Evolutionary conservation across 2,888 invertebrate genomes (phyloP).

Genomic region (Drosophila mulleri): DNA sequence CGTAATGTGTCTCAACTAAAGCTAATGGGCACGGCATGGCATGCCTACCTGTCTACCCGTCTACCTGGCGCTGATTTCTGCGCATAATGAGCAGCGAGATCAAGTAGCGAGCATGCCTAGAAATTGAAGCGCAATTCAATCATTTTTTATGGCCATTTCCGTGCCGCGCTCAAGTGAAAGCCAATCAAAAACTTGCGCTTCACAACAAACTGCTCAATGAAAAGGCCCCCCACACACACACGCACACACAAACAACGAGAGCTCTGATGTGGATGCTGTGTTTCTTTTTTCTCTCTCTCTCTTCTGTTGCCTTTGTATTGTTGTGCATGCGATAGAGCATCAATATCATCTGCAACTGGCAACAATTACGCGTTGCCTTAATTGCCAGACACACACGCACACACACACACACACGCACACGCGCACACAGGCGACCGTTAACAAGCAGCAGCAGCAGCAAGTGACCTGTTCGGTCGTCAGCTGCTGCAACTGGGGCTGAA

Average conservation of each 20-base stretch:
- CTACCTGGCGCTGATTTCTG: slow-evolving; percentile 49
- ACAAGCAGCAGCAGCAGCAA: slow-evolving; percentile 53
- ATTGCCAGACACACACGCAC: slow-evolving; percentile 58
- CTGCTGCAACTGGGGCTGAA: slow-evolving; percentile 52
- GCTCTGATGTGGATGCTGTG: slow-evolving; percentile 29
- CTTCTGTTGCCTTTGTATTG: slow-evolving; percentile 10
- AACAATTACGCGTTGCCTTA: slow-evolving; percentile 79
- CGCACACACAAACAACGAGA: slow-evolving; percentile 30
- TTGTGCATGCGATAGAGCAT: slow-evolving; percentile 49
- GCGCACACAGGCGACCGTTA: slow-evolving; percentile 26
- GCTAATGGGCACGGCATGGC: slow-evolving; percentile 60
- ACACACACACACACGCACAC: slow-evolving; percentile 21
- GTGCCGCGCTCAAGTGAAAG: slow-evolving; percentile 52
- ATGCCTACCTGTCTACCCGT: neutral
- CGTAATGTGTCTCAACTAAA: slow-evolving; percentile 75
- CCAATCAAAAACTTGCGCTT: slow-evolving; percentile 76
- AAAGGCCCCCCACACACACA: slow-evolving; percentile 5
- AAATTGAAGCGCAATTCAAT: slow-evolving; percentile 69
- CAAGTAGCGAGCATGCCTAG: slow-evolving; percentile 31
- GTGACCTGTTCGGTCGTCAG: slow-evolving; percentile 24
- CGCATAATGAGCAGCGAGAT: slow-evolving; percentile 39
- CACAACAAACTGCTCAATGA: slow-evolving; percentile 68
- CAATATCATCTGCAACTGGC: slow-evolving; percentile 77
- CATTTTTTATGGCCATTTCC: slow-evolving; percentile 64
- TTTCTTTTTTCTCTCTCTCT: neutral